Base-by-base conservation (phyloP, 1,140 invertebrate genomes). In the Theocolax elegans region DNA sequence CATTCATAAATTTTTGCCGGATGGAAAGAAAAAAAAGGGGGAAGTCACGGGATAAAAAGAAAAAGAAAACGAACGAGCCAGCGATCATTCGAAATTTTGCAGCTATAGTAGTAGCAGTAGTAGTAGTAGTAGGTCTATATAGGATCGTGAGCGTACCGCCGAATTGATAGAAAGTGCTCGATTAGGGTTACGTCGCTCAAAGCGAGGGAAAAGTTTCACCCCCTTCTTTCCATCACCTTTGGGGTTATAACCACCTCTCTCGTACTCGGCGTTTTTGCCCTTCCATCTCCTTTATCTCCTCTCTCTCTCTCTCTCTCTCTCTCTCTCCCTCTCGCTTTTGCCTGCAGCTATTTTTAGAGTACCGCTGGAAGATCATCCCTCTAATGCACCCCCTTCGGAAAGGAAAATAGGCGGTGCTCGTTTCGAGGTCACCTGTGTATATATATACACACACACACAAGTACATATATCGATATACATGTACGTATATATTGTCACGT, bases 121-220 rank as follows among this genome's bases (percentile, higher is more conserved):
- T n/a, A n/a, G n/a, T n/a, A n/a, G n/a, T n/a, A n/a, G n/a, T n/a
- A n/a, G n/a, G n/a, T n/a, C n/a, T n/a, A n/a, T n/a, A n/a, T n/a
- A n/a, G n/a, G n/a, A n/a, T n/a, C n/a, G n/a, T n/a, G n/a, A n/a
- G n/a, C n/a, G n/a, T 15, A 15, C 15, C 7, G 15, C 27, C 19
- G 56, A 21, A 42, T 42, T 40, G 56, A 40, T 59, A 59, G 17
- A 59, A 54, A 64, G 27, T 51, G 40, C 19, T 64, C 60, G 60
- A 64, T 64, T 64, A 64, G 60, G 60, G 60, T 51, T 51, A 51
- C 46, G 60, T 51, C 46, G 29, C 59, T 62, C 59, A 64, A 35
- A 64, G 60, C 40, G 25, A 25, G 25, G 23, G 25, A 53, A 53
- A 13, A 42, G 35, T 10, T 15, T 3, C 29, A 38, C 15, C 10